These are phyloP conservation scores for Drosophila triauraria DNA, from an alignment of 1,140 invertebrate genomes.

Conservation along the genomic window DNA sequence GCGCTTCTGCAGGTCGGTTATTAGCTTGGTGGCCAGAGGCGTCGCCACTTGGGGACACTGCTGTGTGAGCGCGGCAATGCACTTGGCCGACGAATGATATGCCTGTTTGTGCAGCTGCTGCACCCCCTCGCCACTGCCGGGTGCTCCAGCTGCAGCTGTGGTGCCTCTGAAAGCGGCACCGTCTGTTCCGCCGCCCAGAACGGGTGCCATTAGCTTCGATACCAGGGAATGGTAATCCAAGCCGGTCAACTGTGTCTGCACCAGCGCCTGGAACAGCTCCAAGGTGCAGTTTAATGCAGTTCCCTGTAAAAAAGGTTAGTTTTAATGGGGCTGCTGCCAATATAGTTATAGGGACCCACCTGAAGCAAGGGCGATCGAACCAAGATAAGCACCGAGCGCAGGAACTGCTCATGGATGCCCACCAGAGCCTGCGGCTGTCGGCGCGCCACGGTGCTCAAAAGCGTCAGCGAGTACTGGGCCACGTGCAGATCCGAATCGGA, in stretches of 20 bases:
- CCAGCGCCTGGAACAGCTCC: constrained; percentile 96
- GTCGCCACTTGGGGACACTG: constrained; percentile 90
- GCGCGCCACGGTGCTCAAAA: constrained; percentile 88
- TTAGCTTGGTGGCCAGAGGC: constrained; percentile 93
- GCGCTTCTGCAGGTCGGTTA: constrained; percentile 92
- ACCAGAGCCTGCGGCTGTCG: constrained; percentile 85
- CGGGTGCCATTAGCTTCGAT: constrained; percentile 89
- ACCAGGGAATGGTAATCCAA: constrained; percentile 93
- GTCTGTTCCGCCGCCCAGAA: constrained; percentile 63
- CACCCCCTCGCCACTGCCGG: constrained; percentile 62
- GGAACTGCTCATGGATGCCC: constrained; percentile 87
- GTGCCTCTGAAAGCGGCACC: constrained; percentile 9
- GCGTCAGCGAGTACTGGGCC: constrained; percentile 94
- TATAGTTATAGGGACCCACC: constrained; percentile 71
- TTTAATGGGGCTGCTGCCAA: not conserved
- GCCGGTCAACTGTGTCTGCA: constrained; percentile 91
- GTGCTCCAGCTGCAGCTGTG: constrained; percentile 14
- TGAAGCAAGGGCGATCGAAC: constrained; percentile 96
- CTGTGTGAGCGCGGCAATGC: constrained; percentile 96
- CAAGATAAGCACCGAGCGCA: constrained; percentile 94
- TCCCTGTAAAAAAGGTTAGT: constrained; percentile 87
- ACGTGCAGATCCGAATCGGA: constrained; percentile 98
- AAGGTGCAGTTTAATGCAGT: constrained; percentile 94
- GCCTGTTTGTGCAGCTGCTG: constrained; percentile 89
- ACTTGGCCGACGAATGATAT: constrained; percentile 97